A percentile compares a stretch with the other conserved stretches of the same genome.
These are phyloP conservation scores for Danionella cerebrum DNA, from an alignment of 2,113 vertebrate species.

Conservation along the genomic window DNA sequence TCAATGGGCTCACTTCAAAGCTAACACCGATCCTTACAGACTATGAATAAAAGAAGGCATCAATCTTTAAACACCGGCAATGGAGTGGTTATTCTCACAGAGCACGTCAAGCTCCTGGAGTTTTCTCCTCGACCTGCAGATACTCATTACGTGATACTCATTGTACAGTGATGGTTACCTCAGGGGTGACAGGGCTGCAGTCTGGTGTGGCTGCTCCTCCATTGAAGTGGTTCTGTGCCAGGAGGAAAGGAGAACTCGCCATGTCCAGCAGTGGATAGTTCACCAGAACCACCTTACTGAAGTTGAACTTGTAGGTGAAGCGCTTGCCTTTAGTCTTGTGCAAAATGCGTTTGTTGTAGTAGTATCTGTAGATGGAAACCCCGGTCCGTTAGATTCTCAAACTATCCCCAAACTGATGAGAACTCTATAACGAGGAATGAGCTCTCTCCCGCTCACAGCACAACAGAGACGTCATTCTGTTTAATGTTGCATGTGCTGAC, in stretches of 20 bases:
- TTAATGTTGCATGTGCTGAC: too few relatives aligned
- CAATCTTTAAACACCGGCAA: conserved; percentile 6
- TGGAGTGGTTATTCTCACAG: conserved; percentile 1
- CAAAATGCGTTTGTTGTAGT: conserved; percentile 91
- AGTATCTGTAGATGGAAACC: conserved; percentile 66
- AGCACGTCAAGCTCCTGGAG: neutral
- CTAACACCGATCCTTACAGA: conserved; percentile 7
- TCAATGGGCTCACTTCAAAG: conserved; percentile 11
- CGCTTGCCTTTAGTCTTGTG: conserved; percentile 93
- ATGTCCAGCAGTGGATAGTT: conserved; percentile 85
- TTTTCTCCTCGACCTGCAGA: neutral
- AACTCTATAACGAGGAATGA: too few relatives aligned
- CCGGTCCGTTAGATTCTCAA: too few relatives aligned
- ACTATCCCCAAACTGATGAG: too few relatives aligned
- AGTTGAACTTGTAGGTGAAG: conserved; percentile 95
- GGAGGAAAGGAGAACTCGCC: conserved; percentile 75
- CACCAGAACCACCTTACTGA: conserved; percentile 86
- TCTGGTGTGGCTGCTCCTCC: conserved; percentile 66
- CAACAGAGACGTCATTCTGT: too few relatives aligned
- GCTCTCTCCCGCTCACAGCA: neutral
- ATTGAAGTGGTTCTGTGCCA: conserved; percentile 78
- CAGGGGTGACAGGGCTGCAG: conserved; percentile 70
- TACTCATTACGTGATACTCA: too few relatives aligned
- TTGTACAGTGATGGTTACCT: too few relatives aligned
- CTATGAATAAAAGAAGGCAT: neutral